A percentile compares a stretch with the other conserved stretches of the same genome.
Conservation (phyloP, 2,797 vertebrate species). For the Tiaroga cobitis region DNA sequence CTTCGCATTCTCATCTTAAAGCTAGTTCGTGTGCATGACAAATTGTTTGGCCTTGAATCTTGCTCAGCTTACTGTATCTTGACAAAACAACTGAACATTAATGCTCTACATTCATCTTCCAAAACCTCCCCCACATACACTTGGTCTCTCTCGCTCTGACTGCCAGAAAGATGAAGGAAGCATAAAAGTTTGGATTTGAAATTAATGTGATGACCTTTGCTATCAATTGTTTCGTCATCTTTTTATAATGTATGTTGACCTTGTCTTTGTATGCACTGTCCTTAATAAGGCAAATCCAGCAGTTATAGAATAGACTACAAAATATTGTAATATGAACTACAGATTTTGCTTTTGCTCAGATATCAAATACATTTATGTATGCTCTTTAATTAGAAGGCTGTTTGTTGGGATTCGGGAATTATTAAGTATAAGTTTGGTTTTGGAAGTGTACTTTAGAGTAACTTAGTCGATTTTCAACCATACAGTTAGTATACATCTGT, state of each 20-base stretch:
- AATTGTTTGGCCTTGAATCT: constrained; percentile 40
- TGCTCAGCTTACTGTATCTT: constrained; percentile 30
- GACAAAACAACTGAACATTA: constrained; percentile 22
- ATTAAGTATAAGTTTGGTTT: no score
- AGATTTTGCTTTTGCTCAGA: neutral
- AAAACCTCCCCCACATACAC: constrained; percentile 5
- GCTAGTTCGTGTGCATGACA: constrained; percentile 10
- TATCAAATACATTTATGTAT: neutral
- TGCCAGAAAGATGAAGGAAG: neutral
- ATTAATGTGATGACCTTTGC: neutral
- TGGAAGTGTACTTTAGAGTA: no score
- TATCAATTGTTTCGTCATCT: neutral
- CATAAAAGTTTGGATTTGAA: neutral
- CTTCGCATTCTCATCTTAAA: constrained; percentile 25
- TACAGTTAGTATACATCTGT: no score
- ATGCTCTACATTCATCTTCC: constrained; percentile 34
- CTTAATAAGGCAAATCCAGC: neutral
- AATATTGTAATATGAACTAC: neutral
- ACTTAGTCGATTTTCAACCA: no score
- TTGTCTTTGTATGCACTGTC: constrained; percentile 12
- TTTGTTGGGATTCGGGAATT: neutral
- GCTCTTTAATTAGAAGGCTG: neutral
- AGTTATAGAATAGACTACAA: neutral
- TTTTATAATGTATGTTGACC: neutral
- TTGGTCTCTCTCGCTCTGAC: constrained; percentile 4